Conservation (phyloP, 2,888 invertebrate species). For the Ctena decussata region DNA sequence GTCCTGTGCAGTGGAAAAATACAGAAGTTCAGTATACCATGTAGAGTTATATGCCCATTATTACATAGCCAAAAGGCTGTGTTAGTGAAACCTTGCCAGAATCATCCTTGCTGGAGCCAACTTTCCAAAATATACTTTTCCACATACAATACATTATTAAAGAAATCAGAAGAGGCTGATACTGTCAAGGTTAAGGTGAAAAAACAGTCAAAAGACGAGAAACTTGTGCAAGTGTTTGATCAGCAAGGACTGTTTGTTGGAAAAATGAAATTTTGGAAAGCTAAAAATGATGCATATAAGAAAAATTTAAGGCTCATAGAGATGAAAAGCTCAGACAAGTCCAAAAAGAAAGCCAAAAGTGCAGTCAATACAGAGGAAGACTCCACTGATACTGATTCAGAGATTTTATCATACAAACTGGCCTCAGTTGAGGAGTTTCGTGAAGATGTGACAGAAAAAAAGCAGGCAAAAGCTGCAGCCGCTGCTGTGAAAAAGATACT, state of each 20-base stretch:
- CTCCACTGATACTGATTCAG: not conserved
- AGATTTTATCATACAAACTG: not conserved
- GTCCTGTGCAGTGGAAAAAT: too few relatives aligned
- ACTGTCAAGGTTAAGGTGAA: too few relatives aligned
- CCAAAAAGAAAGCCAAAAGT: not conserved
- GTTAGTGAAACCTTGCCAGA: too few relatives aligned
- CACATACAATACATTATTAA: too few relatives aligned
- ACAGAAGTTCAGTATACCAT: too few relatives aligned
- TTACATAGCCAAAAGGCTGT: too few relatives aligned
- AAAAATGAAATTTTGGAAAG: not conserved
- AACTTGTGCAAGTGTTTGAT: conserved; percentile 30
- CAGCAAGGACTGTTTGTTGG: conserved; percentile 21
- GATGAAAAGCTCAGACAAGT: not conserved
- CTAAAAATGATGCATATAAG: not conserved
- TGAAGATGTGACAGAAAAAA: not conserved
- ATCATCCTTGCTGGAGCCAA: too few relatives aligned
- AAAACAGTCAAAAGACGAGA: not conserved
- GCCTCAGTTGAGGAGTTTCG: not conserved
- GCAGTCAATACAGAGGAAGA: not conserved
- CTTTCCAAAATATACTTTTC: too few relatives aligned
- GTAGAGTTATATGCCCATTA: too few relatives aligned
- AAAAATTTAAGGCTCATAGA: not conserved
- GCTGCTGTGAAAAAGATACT: not conserved
- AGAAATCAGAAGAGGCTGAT: too few relatives aligned
- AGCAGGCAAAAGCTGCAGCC: not conserved